Base-by-base conservation (phyloP, 2,888 invertebrate genomes). In the Podotricha telesiphe region DNA sequence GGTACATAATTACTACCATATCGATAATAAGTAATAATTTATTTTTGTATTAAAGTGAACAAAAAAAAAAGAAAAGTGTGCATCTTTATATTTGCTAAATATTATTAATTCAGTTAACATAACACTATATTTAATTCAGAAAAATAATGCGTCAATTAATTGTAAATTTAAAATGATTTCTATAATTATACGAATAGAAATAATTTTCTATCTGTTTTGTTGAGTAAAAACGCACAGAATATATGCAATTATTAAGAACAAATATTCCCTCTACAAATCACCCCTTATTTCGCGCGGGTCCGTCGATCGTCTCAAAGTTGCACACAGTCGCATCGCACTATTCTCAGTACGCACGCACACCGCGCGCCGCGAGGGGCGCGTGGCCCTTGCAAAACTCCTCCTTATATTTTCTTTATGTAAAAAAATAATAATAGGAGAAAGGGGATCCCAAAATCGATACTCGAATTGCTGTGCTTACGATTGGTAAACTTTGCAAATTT, bases 351-450 rank as follows among this genome's bases (percentile, higher is more conserved):
- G 72, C 76, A 59, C 73, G 63, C 72, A 73, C 79, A 75, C 75
- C 70, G 74, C 76, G 79, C 72, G 83, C 82, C 81, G 69, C 68
- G 77, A 79, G 85, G 87, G 89, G 88, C 82, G 86, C 87, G 82
- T 80, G 80, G 86, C 89, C 89, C 89, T 87, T 85, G 84, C 86
- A 81, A 89, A 55, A 87, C 91, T 91, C 91, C 92, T 88, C 92
- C 91, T 92, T 89, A 89, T 86, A 86, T 89, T 91, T 92, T 91
- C 91, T 91, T 93, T 92, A 91, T 91, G 91, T 91, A 91, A 90
- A 91, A 91, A 90, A 91, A 88, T 85, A 88, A 88, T 87, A 91
- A 91, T 91, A 85, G 81, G 85, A 86, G 89, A 90, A 90, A 90
- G 91, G 92, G 92, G 91, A 88, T 86, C 84, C 83, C 76, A 86